These are phyloP conservation scores for Microplitis deprimator DNA, from an alignment of 2,888 invertebrate genomes.

Conservation along the genomic window DNA sequence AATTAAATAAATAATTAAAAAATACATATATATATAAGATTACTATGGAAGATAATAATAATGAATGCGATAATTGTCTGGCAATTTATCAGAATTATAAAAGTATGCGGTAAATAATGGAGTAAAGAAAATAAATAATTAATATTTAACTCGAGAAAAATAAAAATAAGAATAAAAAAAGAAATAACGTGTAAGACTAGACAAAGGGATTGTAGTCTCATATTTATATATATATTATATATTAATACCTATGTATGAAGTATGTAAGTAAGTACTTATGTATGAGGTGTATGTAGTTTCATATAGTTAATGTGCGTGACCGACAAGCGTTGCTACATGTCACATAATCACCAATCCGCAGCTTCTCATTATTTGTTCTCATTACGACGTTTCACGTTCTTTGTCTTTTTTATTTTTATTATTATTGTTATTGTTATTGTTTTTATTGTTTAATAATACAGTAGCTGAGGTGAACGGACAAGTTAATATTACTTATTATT, in stretches of 20 bases:
- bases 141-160: background rate
- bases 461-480: background rate
- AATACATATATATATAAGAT: too few species aligned
- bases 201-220: constrained; percentile 52
- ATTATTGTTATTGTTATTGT: constrained; percentile 6
- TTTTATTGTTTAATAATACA: background rate
- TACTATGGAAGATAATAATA: background rate
- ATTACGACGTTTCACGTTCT: constrained; percentile 51
- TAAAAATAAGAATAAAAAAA: constrained; percentile 31
- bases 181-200: constrained; percentile 37
- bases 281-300: background rate
- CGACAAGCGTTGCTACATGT: constrained; percentile 57
- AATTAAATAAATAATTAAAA: too few species aligned
- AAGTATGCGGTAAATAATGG: background rate
- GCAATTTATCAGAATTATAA: background rate
- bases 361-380: constrained; percentile 39
- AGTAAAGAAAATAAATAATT: constrained; percentile 1
- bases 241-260: constrained; percentile 15
- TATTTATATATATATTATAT: constrained; percentile 55
- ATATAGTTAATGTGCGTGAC: constrained; percentile 60
- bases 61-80: background rate
- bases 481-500: too few species aligned
- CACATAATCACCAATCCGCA: constrained; percentile 47
- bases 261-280: background rate
- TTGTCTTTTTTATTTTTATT: constrained; percentile 7